These are phyloP conservation scores for Mercenaria mercenaria DNA, from an alignment of 1,140 invertebrate genomes.

Conservation along the genomic window DNA sequence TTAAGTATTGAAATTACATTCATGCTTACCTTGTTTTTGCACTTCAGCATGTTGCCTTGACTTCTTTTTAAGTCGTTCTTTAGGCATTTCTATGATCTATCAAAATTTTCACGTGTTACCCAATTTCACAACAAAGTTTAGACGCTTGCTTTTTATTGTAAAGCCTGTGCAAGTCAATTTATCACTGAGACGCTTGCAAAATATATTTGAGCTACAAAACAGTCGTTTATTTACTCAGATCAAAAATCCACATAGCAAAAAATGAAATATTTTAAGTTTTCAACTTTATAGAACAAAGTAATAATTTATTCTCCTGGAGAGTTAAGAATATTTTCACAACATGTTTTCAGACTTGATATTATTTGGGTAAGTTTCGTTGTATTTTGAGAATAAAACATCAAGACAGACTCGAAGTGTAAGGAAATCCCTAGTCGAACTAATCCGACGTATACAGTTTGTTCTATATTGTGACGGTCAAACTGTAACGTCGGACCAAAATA, in stretches of 20 bases:
- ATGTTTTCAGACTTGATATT: constrained; percentile 60
- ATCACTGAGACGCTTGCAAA: background rate
- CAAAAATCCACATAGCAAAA: constrained; percentile 1
- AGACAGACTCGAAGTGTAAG: no score
- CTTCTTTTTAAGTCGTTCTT: constrained; percentile 52
- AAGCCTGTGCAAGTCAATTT: background rate
- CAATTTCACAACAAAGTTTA: constrained; percentile 14
- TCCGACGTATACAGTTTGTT: no score
- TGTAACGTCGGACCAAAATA: no score
- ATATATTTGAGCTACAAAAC: no score
- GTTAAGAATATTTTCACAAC: background rate
- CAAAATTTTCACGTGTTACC: constrained; percentile 38
- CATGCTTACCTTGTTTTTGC: constrained; percentile 66
- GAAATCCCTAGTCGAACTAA: no score
- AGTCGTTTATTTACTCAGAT: background rate
- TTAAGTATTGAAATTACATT: no score
- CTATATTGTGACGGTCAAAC: no score
- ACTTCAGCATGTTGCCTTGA: constrained; percentile 55
- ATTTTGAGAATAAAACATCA: no score
- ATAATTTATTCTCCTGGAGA: no score
- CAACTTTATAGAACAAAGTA: no score
- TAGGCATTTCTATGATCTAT: constrained; percentile 43
- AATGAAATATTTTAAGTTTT: background rate
- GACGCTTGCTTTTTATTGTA: constrained; percentile 32
- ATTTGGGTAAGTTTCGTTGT: constrained; percentile 56